Evolutionary conservation across 2,888 invertebrate genomes (phyloP), one percentile per base, ranked within the genome.

Genomic region (Cosmorhoe ocellata): DNA sequence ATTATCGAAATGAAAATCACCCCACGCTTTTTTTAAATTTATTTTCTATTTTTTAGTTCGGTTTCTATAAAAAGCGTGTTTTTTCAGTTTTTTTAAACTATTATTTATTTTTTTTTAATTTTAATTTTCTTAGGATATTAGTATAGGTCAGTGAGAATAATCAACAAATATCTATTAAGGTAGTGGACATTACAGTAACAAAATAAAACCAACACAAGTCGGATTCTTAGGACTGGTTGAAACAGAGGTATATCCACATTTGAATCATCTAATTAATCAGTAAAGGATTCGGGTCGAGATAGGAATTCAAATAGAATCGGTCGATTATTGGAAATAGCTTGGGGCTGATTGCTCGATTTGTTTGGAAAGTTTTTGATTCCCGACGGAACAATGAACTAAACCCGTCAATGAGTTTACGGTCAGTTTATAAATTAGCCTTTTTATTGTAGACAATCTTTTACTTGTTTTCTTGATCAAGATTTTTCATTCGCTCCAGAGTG

Each of bases 301-400:
- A 55, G 56, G 51, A 65, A 64, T 69, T 64, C 56, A 59, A 68
- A 73, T 65, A 65, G 67, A 72, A 69, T 68, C 58, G 51, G 58
- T 63, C 67, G 62, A 73, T 72, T 71, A 71, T 71, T 67, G 67
- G 66, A 64, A 68, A 69, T 67, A 58, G 66, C 66, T 63, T 49
- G 56, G 61, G 58, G 56, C 54, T 57, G 51, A 63, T 50, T 63
- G 61, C 56, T 59, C 59, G 58, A 72, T 71, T 71, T 71, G 66
- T 67, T 71, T 63, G 56, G 45, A 57, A 70, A 73, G 59, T 71
- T 74, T 69, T 67, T 66, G 66, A 68, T 65, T 66, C 58, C 53
- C 59, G 27, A 48, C 34, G 55, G 67, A 65, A 64, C 66, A 64
- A 58, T 60, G 52, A 49, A 52, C 36, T 56, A 47, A 10, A 36